Base-by-base conservation (phyloP, 2,797 vertebrate species). In the Sebastes steindachneri region DNA sequence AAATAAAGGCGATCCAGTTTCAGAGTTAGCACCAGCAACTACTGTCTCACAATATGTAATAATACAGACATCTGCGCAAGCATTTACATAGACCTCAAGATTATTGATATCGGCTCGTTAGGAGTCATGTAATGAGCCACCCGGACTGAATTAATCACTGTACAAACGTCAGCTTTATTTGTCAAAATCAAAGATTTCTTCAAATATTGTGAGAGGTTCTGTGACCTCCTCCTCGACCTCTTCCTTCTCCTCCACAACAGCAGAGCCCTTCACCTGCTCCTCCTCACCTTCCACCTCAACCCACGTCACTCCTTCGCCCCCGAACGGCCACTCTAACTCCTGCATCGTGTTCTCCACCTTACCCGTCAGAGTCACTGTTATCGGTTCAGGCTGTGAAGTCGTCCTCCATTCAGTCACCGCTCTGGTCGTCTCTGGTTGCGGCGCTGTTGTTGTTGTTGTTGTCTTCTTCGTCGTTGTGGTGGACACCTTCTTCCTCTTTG, bases 171-270 rank as follows among this genome's bases (percentile, higher is more conserved):
- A 68, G 33, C 14, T 91, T 92, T 89, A 93, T 93, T 89, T 10
- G 6, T 82, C 86, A 60, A 95, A 85, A 64, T 73, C 82, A 90
- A 95, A 94, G 37, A 93, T 26, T 1, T 94, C 90, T 77, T 94
- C 91, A 86, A 94, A 95, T 69, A 86, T 79, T 68, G n/a, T 31
- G 17, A 3, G 86, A 5, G 64, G 86, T 60, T 74, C 19, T 17
- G 74, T 51, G 21, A 67, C 41, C 35, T 69, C 14, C 26, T 66
- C n/a, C 14, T 72, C 26, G 1, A 1, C 1, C 51, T 57, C 3
- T 9, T 82, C 62, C 31, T 70, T 51, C 57, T 82, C 79, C 17
- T 83, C 68, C 57, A 88, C 86, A 17, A 82, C 83, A 29, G 90
- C 87, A 6, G 68, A 83, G 28, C 87, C 92, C 41, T 70, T 88